Evolutionary conservation across 2,113 vertebrate genomes (phyloP).

Genomic region (Shinisaurus crocodilurus): DNA sequence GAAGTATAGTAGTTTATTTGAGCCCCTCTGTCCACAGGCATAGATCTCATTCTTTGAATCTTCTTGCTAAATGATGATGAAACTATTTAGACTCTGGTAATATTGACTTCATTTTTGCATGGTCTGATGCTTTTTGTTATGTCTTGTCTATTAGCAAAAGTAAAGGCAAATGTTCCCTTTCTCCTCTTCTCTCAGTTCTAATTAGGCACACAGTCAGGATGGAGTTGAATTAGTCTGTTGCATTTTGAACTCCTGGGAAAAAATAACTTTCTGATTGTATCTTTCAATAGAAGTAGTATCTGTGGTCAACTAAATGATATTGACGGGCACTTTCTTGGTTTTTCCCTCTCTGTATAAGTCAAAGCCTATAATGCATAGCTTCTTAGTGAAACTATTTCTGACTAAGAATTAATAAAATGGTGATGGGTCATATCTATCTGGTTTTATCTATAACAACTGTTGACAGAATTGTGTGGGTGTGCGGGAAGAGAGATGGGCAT

Average conservation of each 20-base stretch:
- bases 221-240: constrained; percentile 12
- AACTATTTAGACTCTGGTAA: constrained; percentile 47
- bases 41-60: constrained; percentile 28
- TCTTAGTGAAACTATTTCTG: constrained; percentile 3
- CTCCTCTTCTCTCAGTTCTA: constrained; percentile 6
- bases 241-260: constrained; percentile 24
- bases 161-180: constrained; percentile 42
- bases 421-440: not conserved
- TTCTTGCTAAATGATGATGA: constrained; percentile 51
- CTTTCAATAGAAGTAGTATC: not conserved
- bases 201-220: constrained; percentile 11
- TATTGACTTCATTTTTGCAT: constrained; percentile 60
- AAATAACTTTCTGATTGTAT: not conserved
- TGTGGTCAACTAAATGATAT: not conserved
- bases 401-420: constrained; percentile 5
- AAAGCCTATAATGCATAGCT: not conserved
- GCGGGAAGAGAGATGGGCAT: not conserved
- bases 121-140: constrained; percentile 45
- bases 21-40: constrained; percentile 14
- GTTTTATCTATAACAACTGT: constrained; percentile 6
- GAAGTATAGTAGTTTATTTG: constrained; percentile 34
- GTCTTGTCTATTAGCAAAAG: constrained; percentile 38
- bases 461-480: not conserved
- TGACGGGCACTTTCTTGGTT: not conserved
- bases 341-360: not conserved